Evolutionary conservation across 1,140 invertebrate species (phyloP).

Genomic region (Ceratina australensis): DNA sequence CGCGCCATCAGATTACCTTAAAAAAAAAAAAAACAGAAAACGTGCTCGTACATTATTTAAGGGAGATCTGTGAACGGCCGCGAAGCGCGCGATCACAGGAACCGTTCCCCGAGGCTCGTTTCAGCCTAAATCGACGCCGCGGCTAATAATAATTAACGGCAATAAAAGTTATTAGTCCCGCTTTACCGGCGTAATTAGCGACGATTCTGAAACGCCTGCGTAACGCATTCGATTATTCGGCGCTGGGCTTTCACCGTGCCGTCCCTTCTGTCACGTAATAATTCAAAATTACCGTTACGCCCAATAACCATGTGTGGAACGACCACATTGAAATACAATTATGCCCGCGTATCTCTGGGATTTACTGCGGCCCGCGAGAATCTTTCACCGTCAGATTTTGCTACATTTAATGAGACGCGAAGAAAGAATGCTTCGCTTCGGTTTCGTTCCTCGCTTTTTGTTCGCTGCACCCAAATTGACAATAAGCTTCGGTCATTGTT

Average conservation of each 20-base stretch:
- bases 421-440: too few relatives aligned
- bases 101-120: neutral
- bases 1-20: neutral
- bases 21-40: too few relatives aligned
- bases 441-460: too few relatives aligned
- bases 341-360: neutral
- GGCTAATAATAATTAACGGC: constrained; percentile 1
- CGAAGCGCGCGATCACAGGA: neutral
- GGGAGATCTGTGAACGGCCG: too few relatives aligned
- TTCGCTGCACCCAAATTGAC: too few relatives aligned
- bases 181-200: constrained; percentile 10
- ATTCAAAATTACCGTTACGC: constrained; percentile 46
- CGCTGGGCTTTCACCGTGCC: constrained; percentile 34
- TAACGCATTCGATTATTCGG: constrained; percentile 41
- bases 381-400: too few relatives aligned
- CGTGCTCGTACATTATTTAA: too few relatives aligned
- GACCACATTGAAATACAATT: constrained; percentile 27
- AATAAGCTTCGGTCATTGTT: neutral
- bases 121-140: neutral
- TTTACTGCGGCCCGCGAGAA: too few relatives aligned
- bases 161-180: constrained; percentile 28
- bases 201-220: constrained; percentile 23
- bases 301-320: neutral
- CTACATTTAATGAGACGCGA: too few relatives aligned
- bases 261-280: constrained; percentile 40